Evolutionary conservation across 2,888 invertebrate genomes (phyloP).

Genomic region (Leptopilina drosophilae): DNA sequence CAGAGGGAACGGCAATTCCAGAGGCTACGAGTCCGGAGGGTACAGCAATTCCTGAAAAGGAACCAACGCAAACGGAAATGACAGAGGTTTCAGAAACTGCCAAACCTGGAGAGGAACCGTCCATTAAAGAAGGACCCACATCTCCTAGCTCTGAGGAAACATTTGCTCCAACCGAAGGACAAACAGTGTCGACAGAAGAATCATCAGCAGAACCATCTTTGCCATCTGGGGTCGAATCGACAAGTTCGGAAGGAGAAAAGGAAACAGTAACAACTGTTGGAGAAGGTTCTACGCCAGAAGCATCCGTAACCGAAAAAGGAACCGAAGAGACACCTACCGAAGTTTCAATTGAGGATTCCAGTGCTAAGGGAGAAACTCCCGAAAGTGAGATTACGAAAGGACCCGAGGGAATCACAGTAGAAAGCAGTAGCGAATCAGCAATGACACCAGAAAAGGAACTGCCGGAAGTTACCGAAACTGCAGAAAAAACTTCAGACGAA

Average conservation of each 20-base stretch:
- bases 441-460: background rate
- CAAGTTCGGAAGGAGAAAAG: background rate
- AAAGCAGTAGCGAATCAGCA: conserved; percentile 36
- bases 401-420: conserved; percentile 3
- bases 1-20: background rate
- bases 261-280: conserved; percentile 5
- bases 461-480: too few relatives aligned
- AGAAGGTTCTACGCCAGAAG: conserved; percentile 23
- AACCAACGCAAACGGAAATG: background rate
- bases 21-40: background rate
- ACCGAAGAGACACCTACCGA: background rate
- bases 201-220: too few relatives aligned
- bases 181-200: too few relatives aligned
- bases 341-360: background rate
- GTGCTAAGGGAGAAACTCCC: conserved; percentile 19
- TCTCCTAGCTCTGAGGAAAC: too few relatives aligned
- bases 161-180: too few relatives aligned
- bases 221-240: too few relatives aligned
- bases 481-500: too few relatives aligned
- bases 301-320: background rate
- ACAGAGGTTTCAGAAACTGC: background rate
- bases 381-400: background rate
- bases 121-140: too few relatives aligned
- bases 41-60: background rate
- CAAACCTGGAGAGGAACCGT: too few relatives aligned